Conservation (phyloP, 2,888 invertebrate genomes). For the Esperia sulphurella region DNA sequence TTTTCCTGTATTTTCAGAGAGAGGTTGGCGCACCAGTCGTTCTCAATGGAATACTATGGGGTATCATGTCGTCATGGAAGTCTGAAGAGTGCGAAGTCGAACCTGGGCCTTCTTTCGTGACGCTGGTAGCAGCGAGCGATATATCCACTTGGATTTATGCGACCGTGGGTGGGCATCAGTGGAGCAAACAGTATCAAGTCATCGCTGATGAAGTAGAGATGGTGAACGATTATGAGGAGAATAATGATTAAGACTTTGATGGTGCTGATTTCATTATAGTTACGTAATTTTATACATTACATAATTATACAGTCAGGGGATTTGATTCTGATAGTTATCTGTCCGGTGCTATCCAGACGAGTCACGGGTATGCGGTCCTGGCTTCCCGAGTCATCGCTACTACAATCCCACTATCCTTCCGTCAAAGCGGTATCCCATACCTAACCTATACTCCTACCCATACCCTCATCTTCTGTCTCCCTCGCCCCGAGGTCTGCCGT, state of each 20-base stretch:
- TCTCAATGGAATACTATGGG: conserved; percentile 51
- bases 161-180: conserved; percentile 26
- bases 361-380: too few species aligned
- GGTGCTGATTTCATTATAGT: background rate
- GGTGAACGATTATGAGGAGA: conserved; percentile 6
- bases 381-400: too few species aligned
- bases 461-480: too few species aligned
- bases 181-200: conserved; percentile 13
- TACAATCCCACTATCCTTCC: too few species aligned
- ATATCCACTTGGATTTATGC: conserved; percentile 49
- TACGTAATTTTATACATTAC: background rate
- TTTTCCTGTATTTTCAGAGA: conserved; percentile 35
- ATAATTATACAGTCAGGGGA: background rate
- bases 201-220: conserved; percentile 1
- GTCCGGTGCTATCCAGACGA: too few species aligned
- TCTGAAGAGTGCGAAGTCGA: conserved; percentile 38
- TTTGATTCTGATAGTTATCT: too few species aligned
- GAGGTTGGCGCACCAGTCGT: conserved; percentile 58
- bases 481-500: too few species aligned
- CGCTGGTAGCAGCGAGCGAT: conserved; percentile 36
- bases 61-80: conserved; percentile 51
- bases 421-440: too few species aligned
- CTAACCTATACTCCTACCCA: too few species aligned
- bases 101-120: conserved; percentile 36
- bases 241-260: background rate